A percentile compares a stretch with the other conserved stretches of the same genome.
These are phyloP conservation scores for Macrotrachela quadricornifera DNA, from an alignment of 1,140 invertebrate species.

Conservation along the genomic window DNA sequence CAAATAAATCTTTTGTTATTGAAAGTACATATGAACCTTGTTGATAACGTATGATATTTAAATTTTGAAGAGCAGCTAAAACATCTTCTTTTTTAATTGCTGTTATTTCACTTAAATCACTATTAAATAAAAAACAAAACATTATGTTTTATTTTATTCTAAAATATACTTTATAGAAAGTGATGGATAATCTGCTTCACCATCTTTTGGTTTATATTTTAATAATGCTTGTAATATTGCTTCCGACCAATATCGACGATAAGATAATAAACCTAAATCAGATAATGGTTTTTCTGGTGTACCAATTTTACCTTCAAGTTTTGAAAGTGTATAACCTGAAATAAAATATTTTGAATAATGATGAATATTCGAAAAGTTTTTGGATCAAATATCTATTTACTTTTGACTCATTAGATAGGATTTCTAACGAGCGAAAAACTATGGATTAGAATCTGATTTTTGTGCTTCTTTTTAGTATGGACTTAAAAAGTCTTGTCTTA, in stretches of 20 bases:
- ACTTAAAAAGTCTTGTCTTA: too few relatives aligned
- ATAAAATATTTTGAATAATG: neutral
- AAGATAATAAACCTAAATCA: constrained; percentile 86
- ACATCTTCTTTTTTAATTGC: constrained; percentile 98
- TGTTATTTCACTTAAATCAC: constrained; percentile 86
- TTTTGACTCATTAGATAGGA: too few relatives aligned
- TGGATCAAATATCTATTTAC: too few relatives aligned
- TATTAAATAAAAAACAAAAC: constrained; percentile 31
- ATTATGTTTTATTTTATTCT: too few relatives aligned
- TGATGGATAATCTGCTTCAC: neutral
- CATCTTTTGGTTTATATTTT: constrained; percentile 18
- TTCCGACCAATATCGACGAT: constrained; percentile 70
- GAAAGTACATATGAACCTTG: constrained; percentile 96
- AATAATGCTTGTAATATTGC: constrained; percentile 45
- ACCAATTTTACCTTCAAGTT: constrained; percentile 86
- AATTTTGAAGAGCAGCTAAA: constrained; percentile 82
- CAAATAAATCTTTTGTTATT: constrained; percentile 66
- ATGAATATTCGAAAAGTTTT: too few relatives aligned
- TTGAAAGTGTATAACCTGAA: constrained; percentile 61
- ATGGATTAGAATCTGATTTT: too few relatives aligned
- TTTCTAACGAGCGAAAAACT: too few relatives aligned
- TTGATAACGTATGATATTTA: constrained; percentile 94
- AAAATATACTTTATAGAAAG: too few relatives aligned
- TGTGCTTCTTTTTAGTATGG: too few relatives aligned
- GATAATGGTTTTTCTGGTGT: constrained; percentile 93